Base-by-base conservation (phyloP, 2,888 invertebrate species). In the Nephrotoma appendiculata region DNA sequence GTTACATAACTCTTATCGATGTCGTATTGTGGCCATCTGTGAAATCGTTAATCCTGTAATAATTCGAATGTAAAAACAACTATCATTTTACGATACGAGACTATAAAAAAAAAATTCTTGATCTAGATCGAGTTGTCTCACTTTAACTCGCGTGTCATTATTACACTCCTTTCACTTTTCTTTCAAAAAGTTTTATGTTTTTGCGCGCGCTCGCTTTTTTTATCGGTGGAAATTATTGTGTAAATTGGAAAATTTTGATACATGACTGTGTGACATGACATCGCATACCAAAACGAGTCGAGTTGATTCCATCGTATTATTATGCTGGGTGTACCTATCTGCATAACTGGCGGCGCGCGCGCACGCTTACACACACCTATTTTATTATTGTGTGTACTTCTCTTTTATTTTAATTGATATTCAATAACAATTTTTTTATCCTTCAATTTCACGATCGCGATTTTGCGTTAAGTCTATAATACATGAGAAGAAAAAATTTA, bases 401-500 rank as follows among this genome's bases (percentile, higher is more conserved):
- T 71, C 71, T 71, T 44, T 71, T 31, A 5, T 31, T 71, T 31
- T 71, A 71, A 71, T 71, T 71, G 71, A 84, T 84, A 42, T 84
- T 84, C 41, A 84, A 84, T 84, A 84, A 84, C 84, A 84, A 84
- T 84, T 84, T 84, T 84, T 84, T 84, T 84, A 84, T 84, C 84
- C 84, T 84, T 84, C 84, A 42, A 42, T 84, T 84, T 84, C 43
- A 42, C 84, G 84, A 41, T 41, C 41, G 15, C 43, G 6, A 84
- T 43, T 84, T 84, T 84, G 84, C 41, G 43, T 84, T 41, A 84
- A 84, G 15, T 42, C 42, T n/a, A 41, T 42, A 42, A 41, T 42
- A 42, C 42, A 15, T 15, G 41, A 84, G 84, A 84, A 84, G 84
- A 42, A 41, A 84, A 84, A 84, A n/a, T 83, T 15, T 19, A 15